These are phyloP conservation scores for Nymphicus hollandicus DNA, from an alignment of 2,113 vertebrate species.

Conservation along the genomic window DNA sequence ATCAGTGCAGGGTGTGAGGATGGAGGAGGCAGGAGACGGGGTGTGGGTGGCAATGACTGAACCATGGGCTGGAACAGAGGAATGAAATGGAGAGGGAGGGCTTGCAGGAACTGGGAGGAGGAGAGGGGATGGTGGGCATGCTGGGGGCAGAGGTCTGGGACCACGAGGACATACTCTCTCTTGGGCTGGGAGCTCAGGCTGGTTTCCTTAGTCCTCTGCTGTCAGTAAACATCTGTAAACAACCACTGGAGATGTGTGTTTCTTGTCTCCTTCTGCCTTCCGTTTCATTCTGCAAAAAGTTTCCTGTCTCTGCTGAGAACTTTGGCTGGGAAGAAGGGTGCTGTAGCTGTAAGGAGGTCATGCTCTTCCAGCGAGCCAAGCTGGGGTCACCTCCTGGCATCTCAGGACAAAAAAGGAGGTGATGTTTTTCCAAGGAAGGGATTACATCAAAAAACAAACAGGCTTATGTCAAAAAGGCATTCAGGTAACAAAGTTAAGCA, in stretches of 20 bases:
- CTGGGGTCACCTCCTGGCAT: not conserved
- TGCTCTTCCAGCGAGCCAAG: accelerated
- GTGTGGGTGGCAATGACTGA: not conserved
- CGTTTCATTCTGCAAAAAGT: not conserved
- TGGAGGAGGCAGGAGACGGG: not conserved
- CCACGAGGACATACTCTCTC: not conserved
- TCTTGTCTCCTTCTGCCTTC: not conserved
- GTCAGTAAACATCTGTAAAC: not conserved
- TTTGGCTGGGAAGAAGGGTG: not conserved
- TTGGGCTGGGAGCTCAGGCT: not conserved
- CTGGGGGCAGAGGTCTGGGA: not conserved
- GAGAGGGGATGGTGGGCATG: not conserved
- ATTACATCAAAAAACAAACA: not conserved
- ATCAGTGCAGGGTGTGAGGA: not conserved
- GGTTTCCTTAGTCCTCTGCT: not conserved
- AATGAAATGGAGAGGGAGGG: not conserved
- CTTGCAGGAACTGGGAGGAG: not conserved
- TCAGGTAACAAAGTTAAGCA: not conserved
- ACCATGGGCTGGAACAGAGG: accelerated
- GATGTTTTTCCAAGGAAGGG: not conserved
- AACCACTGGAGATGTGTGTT: not conserved
- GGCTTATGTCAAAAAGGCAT: not conserved
- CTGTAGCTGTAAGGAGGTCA: not conserved
- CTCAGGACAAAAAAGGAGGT: not conserved
- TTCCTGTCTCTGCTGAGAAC: not conserved